A percentile compares a stretch with the other conserved stretches of the same genome.
These are phyloP conservation scores for Porphyrio hochstetteri DNA, from an alignment of 2,113 vertebrate species.

Conservation along the genomic window DNA sequence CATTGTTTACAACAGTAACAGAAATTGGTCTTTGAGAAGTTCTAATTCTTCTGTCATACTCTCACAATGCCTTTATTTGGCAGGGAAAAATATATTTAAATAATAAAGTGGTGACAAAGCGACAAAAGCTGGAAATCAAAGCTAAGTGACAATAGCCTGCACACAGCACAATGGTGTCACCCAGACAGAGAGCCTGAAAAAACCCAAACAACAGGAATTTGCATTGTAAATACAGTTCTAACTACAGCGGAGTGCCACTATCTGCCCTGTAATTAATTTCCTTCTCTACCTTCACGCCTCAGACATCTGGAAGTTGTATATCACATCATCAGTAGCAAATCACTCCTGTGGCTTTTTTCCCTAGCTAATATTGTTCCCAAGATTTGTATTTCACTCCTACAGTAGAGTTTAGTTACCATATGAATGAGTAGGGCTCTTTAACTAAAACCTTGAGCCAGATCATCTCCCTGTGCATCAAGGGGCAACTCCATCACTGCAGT, in stretches of 20 bases:
- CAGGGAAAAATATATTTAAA: background rate
- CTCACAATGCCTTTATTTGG: background rate
- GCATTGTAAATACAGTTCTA: conserved; percentile 24
- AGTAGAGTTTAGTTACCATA: background rate
- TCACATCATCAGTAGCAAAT: conserved; percentile 54
- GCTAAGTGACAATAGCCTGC: background rate
- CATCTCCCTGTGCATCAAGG: background rate
- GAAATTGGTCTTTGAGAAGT: background rate
- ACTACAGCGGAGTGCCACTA: background rate
- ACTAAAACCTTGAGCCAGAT: background rate
- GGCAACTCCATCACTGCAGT: background rate
- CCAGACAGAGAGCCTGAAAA: conserved; percentile 24
- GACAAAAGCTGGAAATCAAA: conserved; percentile 30
- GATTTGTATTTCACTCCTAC: background rate
- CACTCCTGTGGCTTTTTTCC: conserved; percentile 37
- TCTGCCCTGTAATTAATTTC: conserved; percentile 64
- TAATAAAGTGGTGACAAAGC: conserved; percentile 33
- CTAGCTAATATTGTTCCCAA: conserved; percentile 29
- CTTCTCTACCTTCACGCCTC: conserved; percentile 61
- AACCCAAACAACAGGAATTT: conserved; percentile 31
- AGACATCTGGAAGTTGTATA: conserved; percentile 55
- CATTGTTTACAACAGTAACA: background rate
- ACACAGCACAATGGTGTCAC: background rate
- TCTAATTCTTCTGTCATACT: background rate
- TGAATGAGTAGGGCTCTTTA: background rate